Evolutionary conservation across 2,888 invertebrate species (phyloP).

Genomic region (Scelioninae gen. 2): DNA sequence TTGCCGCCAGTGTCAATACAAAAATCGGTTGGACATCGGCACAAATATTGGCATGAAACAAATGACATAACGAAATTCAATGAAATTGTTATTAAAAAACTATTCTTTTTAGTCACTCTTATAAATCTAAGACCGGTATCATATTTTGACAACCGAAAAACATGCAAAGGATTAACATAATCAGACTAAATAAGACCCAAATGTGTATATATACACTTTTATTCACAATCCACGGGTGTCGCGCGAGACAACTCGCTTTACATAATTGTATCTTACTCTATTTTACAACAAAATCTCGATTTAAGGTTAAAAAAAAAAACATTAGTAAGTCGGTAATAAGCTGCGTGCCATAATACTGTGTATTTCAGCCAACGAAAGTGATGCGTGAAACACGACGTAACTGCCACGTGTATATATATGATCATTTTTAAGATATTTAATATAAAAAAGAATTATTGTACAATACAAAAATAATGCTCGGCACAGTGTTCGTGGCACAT

Average conservation of each 20-base stretch:
- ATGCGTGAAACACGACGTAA: constrained; percentile 43
- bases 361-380: constrained; percentile 59
- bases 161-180: not conserved
- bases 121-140: too few relatives aligned
- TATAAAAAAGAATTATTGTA: constrained; percentile 53
- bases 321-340: constrained; percentile 60
- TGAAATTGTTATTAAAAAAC: too few relatives aligned
- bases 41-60: too few relatives aligned
- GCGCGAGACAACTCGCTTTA: constrained; percentile 50
- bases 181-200: not conserved
- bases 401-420: constrained; percentile 37
- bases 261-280: constrained; percentile 56
- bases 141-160: too few relatives aligned
- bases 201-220: constrained; percentile 57
- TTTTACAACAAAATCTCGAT: constrained; percentile 58
- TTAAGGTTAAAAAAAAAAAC: constrained; percentile 35
- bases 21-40: too few relatives aligned
- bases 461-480: constrained; percentile 57
- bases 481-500: constrained; percentile 46
- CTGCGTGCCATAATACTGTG: constrained; percentile 57
- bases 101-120: too few relatives aligned
- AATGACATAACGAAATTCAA: too few relatives aligned
- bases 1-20: too few relatives aligned
- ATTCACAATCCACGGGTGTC: constrained; percentile 60
- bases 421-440: constrained; percentile 33